Evolutionary conservation across 1,140 invertebrate genomes (phyloP), one percentile per base, ranked within the genome.

Genomic region (Phymastichus coffea): DNA sequence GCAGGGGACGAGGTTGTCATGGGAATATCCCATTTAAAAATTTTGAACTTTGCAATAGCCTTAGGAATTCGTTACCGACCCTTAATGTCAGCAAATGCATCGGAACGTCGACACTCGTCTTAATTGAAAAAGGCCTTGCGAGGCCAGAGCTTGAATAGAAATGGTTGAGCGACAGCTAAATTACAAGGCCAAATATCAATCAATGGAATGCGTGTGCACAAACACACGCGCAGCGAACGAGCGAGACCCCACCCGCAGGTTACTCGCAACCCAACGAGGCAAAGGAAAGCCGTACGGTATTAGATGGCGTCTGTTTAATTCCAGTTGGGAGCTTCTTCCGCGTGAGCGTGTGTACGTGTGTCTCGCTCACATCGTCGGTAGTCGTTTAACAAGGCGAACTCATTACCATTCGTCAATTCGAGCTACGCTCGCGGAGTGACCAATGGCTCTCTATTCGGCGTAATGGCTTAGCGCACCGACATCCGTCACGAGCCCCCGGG

Each of bases 321-420:
- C 63, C 43, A 66, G 54, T 33, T 65, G 65, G 61, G 67, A 69
- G 63, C 66, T 66, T 48, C 33, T 38, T 55, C 52, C n/a, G n/a
- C n/a, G n/a, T n/a, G n/a, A n/a, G n/a, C n/a, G n/a, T n/a, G n/a
- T n/a, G n/a, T n/a, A n/a, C n/a, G n/a, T n/a, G n/a, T n/a, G n/a
- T n/a, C 44, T 47, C 44, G 4, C 44, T 47, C 26, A 30, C 47
- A 26, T 33, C 12, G 28, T 62, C 61, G 67, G 64, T 72, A 69
- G 75, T 77, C 75, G 71, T 75, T 78, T 80, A 78, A 80, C 78
- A 73, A 76, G 72, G 59, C 68, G 71, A 77, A 79, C 76, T 80
- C 78, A 80, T 80, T 79, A 80, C 75, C 78, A 79, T 80, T 80
- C 74, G 76, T 80, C 78, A 80, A 80, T 80, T 80, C 79, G 78